A percentile compares a stretch with the other conserved stretches of the same genome.
phyloP scores from a whole-genome alignment of 2,113 vertebrate species.

The Megaceryle torquata region DNA sequence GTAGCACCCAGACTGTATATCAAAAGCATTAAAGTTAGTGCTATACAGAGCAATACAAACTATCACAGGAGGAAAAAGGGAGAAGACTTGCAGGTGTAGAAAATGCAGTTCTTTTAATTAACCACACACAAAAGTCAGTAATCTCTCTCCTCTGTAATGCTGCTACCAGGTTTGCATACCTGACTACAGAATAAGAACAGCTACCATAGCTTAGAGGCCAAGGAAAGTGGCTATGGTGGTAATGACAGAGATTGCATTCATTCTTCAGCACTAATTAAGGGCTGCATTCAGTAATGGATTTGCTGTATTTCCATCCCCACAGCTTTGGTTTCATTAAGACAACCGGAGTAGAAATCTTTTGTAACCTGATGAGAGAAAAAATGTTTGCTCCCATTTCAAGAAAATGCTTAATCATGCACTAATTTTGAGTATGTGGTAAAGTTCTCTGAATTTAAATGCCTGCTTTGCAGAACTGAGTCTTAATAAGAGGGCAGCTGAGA shows the following conservation, averaged over 20 bases:
- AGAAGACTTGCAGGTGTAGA: not conserved
- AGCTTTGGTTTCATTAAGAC: not conserved
- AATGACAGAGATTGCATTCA: not conserved
- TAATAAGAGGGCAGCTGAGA: not conserved
- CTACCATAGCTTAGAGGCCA: not conserved
- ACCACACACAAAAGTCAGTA: not conserved
- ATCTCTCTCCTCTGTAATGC: not conserved
- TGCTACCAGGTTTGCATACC: not conserved
- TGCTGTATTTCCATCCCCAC: not conserved
- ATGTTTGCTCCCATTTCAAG: not conserved
- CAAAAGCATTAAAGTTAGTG: not conserved
- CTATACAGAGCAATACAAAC: not conserved
- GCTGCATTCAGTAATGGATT: not conserved
- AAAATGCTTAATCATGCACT: not conserved
- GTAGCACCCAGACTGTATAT: not conserved
- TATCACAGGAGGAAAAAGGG: not conserved
- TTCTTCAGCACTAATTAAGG: not conserved
- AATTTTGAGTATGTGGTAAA: not conserved
- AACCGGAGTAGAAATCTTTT: not conserved
- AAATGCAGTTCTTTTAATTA: not conserved
- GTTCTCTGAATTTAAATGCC: not conserved
- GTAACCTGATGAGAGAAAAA: not conserved
- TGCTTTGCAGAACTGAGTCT: not conserved
- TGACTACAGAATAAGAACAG: not conserved
- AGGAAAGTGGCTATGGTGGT: fast-evolving